Conservation (phyloP, 2,113 vertebrate species). For the Arizona elegans region DNA sequence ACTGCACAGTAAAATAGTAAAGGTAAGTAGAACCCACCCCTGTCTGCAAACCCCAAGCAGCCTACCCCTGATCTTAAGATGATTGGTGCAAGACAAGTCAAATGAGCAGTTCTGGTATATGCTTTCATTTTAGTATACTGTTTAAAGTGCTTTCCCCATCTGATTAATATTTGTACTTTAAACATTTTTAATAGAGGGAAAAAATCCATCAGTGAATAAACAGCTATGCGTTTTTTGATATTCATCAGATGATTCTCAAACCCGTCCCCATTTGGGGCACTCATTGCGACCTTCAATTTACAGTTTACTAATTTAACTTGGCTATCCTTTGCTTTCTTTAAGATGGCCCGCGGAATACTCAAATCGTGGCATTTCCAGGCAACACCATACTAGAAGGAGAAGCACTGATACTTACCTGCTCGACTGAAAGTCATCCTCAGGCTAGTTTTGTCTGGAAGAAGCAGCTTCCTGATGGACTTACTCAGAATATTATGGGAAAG, state of each 20-base stretch:
- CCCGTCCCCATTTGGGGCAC: background rate
- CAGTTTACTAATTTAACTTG: conserved; percentile 12
- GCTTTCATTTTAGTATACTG: background rate
- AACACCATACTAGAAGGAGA: conserved; percentile 3
- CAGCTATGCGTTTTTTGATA: background rate
- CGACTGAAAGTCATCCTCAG: conserved; percentile 55
- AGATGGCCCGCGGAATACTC: conserved; percentile 60
- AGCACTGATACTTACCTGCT: conserved; percentile 49
- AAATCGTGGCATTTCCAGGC: conserved; percentile 37
- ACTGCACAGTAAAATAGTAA: too few relatives aligned
- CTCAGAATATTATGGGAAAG: conserved; percentile 18
- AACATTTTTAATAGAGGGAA: background rate
- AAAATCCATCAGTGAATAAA: background rate
- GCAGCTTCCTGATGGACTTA: conserved; percentile 9
- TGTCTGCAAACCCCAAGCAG: too few relatives aligned
- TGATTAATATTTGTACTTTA: background rate
- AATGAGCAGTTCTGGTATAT: background rate
- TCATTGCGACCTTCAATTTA: background rate
- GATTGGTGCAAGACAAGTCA: background rate
- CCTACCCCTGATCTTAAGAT: background rate
- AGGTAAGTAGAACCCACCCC: too few relatives aligned
- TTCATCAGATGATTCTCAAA: background rate
- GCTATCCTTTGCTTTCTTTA: conserved; percentile 29
- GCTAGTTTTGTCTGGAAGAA: conserved; percentile 55
- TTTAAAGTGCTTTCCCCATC: background rate